Base-by-base conservation (phyloP, 92 coral and sea anemone species). In the Siderastrea siderea region DNA sequence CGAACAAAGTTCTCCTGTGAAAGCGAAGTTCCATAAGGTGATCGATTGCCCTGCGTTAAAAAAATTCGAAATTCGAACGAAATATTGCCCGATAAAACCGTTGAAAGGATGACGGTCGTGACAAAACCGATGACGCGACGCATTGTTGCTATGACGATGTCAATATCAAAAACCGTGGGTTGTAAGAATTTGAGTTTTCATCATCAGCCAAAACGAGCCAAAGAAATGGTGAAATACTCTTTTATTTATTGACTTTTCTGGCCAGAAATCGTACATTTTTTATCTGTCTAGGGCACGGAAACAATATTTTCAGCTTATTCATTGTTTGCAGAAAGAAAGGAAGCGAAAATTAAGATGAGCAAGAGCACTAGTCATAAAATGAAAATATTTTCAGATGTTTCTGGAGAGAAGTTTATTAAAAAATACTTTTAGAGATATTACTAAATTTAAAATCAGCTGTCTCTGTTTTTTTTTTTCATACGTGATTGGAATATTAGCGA, bases 31-130 rank as follows among this genome's bases (percentile, higher is more conserved):
- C 78, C 91, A 89, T 87, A 87, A 80, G 96, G 90, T 86, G 86
- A 92, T 94, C 93, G 93, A 89, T 91, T 90, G 95, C 94, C 93
- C 98, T 89, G 90, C 98, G 92, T 94, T 93, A 93, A 98, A 93
- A 26, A 94, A 96, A 94, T 98, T 98, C 98, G 96, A 98, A 98
- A 95, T 98, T 98, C 95, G 94, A 94, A 96, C 99, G 99, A 98
- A 98, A 97, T 92, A 95, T 91, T 93, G 93, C 91, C 90, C 98
- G 98, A 94, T 90, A 92, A 26, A 94, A 96, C 98, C 98, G 99
- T 96, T 94, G 94, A 97, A 94, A 96, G 96, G 99, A 26, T 87
- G 95, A 94, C 93, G 93, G 87, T 91, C 96, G 95, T 93, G 94
- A 93, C 95, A 94, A 94, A 93, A 84, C 90, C 92, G 97, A 97